phyloP scores from a whole-genome alignment of 1,140 invertebrate genomes.

The Armadillidium nasatum region DNA sequence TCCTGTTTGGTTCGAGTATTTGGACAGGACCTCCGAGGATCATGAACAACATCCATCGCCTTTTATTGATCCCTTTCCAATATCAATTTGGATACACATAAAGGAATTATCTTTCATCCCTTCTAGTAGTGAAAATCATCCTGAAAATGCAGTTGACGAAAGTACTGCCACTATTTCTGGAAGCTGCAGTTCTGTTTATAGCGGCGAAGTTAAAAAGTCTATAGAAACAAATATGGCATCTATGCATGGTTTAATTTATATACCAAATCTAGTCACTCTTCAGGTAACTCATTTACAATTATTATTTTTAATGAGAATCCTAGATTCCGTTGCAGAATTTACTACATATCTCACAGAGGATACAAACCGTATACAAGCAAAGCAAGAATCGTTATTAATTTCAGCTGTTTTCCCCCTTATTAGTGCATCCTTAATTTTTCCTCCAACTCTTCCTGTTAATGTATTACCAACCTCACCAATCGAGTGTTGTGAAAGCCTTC shows the following conservation, averaged over 20 bases:
- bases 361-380: constrained; percentile 23
- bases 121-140: neutral
- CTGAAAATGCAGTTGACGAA: too few species aligned
- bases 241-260: constrained; percentile 63
- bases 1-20: constrained; percentile 88
- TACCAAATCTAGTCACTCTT: constrained; percentile 67
- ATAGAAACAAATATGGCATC: constrained; percentile 22
- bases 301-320: constrained; percentile 75
- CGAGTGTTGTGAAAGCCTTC: neutral
- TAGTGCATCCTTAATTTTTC: constrained; percentile 75
- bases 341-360: constrained; percentile 63
- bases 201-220: neutral
- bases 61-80: constrained; percentile 82
- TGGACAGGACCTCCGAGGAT: constrained; percentile 65
- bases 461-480: neutral
- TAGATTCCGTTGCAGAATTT: constrained; percentile 75
- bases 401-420: constrained; percentile 52
- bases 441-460: constrained; percentile 55
- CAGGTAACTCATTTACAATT: constrained; percentile 91
- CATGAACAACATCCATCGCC: constrained; percentile 66
- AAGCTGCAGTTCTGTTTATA: too few species aligned
- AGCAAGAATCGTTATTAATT: constrained; percentile 33
- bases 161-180: too few species aligned
- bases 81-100: constrained; percentile 70
- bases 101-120: constrained; percentile 39